These are phyloP conservation scores for Netelia melanura DNA, from an alignment of 2,888 invertebrate species.

Conservation along the genomic window DNA sequence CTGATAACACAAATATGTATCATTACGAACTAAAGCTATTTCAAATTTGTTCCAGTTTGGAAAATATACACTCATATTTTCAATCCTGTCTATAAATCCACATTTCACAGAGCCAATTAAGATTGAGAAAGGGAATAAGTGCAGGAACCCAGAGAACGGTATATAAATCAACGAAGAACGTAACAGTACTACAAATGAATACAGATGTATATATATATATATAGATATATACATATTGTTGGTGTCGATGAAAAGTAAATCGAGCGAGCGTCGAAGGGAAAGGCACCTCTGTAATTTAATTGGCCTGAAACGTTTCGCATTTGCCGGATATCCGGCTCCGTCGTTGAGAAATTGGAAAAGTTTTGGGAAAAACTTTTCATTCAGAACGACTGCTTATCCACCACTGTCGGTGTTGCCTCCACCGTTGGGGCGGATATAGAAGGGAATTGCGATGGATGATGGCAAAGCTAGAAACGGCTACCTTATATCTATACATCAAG, in stretches of 20 bases:
- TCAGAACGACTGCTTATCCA: conserved; percentile 33
- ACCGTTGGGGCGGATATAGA: conserved; percentile 35
- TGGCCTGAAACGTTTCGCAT: conserved; percentile 71
- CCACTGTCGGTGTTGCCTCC: conserved; percentile 3
- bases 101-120: no score
- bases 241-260: conserved; percentile 53
- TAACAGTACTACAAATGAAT: no score
- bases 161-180: no score
- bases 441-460: conserved; percentile 29
- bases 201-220: conserved; percentile 25
- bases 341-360: conserved; percentile 78
- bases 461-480: conserved; percentile 7
- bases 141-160: no score
- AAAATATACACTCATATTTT: no score
- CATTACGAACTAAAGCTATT: no score
- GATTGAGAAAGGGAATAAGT: no score
- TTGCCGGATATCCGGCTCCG: conserved; percentile 74
- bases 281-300: conserved; percentile 71
- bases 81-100: no score
- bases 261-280: conserved; percentile 7
- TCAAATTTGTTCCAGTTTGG: no score
- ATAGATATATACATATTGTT: conserved; percentile 38
- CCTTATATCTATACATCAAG: conserved; percentile 13
- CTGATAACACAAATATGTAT: no score
- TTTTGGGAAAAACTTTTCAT: conserved; percentile 69